Evolutionary conservation across 2,113 vertebrate genomes (phyloP).

Genomic region (Hystrix brachyura): DNA sequence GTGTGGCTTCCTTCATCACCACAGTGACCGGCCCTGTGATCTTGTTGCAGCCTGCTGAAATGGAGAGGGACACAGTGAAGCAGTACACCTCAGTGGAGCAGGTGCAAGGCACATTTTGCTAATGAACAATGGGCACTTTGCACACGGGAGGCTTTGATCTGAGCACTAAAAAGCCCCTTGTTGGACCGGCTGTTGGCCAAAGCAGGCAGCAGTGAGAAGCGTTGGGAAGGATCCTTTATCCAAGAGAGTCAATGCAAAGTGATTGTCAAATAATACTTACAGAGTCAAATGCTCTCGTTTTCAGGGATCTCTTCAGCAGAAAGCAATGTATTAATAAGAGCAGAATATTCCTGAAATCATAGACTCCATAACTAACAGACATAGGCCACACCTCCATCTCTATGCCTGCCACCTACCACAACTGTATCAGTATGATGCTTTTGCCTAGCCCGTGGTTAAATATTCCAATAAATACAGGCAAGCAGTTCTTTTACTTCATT

Average conservation of each 20-base stretch:
- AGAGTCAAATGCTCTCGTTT: neutral
- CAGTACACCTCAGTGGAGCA: slow-evolving; percentile 52
- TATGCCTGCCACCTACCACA: no score
- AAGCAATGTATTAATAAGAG: neutral
- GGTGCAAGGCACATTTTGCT: slow-evolving; percentile 76
- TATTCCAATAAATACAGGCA: neutral
- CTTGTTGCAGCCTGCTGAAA: slow-evolving; percentile 73
- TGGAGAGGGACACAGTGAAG: slow-evolving; percentile 56
- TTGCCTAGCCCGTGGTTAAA: neutral
- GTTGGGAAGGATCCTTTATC: slow-evolving; percentile 56
- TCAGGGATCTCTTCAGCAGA: slow-evolving; percentile 43
- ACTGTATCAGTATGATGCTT: neutral
- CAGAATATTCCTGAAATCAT: neutral
- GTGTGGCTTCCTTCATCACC: slow-evolving; percentile 78
- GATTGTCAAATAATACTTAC: neutral
- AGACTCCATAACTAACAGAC: neutral
- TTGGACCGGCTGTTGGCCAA: slow-evolving; percentile 76
- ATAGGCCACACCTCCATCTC: neutral
- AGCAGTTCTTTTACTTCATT: neutral
- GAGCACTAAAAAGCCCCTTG: slow-evolving; percentile 71
- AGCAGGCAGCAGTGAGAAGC: slow-evolving; percentile 7
- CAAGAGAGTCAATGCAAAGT: neutral
- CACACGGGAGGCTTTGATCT: slow-evolving; percentile 80
- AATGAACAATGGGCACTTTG: slow-evolving; percentile 79
- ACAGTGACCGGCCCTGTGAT: slow-evolving; percentile 71